Base-by-base conservation (phyloP, 2,797 vertebrate species). In the Cynodonichthys magdalenae region DNA sequence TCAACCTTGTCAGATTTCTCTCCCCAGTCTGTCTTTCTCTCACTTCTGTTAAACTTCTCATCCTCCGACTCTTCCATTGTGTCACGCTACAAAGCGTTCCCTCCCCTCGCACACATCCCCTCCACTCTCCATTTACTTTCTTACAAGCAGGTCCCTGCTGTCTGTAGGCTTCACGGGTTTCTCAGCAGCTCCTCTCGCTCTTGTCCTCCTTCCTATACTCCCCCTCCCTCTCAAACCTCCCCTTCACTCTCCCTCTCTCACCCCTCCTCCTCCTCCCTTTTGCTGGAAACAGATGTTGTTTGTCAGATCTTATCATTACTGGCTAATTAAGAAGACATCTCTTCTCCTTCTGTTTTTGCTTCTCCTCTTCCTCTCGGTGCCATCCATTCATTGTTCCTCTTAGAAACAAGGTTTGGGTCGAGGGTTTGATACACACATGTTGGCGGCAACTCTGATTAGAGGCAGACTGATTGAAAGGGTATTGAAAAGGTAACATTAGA, bases 301-400 rank as follows among this genome's bases (percentile, higher is more conserved):
- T 94, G 92, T 94, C 93, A 94, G 92, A 94, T 93, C 92, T 91
- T 91, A 94, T 94, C 92, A 93, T 94, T 94, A 94, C 92, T 93
- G 91, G 91, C 93, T 94, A 94, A 94, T 94, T 94, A 93, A 94
- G 91, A 91, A 94, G 91, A 94, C 91, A 91, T 94, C 90, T 93
- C 90, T 90, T 91, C 92, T 91, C 87, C 83, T 89, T 89, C 87
- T 89, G 88, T 84, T 90, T 81, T 88, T 86, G 78, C 83, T 85
- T 83, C 85, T 89, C 88, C 77, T 84, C 80, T 85, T 60, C 72
- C 86, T 88, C 82, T 80, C 66, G 4, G 74, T 86, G 82, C 87
- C 87, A 87, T 85, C 83, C 81, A 81, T 58, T 87, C 86, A 79
- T 89, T 87, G 83, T 89, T 89, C 82, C 63, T 85, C 74, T 74